A percentile compares a stretch with the other conserved stretches of the same genome.
These are phyloP conservation scores for Periplaneta americana DNA, from an alignment of 1,140 invertebrate genomes.

Conservation along the genomic window DNA sequence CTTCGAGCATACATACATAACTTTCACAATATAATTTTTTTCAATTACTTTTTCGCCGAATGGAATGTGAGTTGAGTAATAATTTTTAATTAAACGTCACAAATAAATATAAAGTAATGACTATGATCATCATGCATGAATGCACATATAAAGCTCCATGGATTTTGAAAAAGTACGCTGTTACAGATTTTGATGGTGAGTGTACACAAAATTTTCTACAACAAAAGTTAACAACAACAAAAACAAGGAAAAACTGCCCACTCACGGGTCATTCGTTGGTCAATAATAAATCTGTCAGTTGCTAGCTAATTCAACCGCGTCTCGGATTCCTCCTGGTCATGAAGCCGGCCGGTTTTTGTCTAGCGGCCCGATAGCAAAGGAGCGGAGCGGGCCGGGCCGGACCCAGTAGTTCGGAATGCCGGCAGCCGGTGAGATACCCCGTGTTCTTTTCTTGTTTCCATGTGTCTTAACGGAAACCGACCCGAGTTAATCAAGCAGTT, in stretches of 20 bases:
- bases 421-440: not conserved
- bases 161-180: no score
- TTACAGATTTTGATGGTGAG: not conserved
- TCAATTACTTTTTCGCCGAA: no score
- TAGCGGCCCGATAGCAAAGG: not conserved
- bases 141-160: no score
- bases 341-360: not conserved
- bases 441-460: not conserved
- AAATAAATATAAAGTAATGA: no score
- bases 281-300: constrained; percentile 6
- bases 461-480: not conserved
- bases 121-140: no score
- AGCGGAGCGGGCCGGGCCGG: no score
- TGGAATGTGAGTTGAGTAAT: no score
- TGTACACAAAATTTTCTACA: not conserved
- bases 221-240: not conserved
- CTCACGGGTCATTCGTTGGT: not conserved
- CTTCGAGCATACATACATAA: no score
- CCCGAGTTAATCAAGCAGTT: not conserved
- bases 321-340: not conserved
- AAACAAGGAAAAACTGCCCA: not conserved
- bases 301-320: no score
- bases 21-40: no score
- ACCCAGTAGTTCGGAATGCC: no score
- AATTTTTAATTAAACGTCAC: no score